Conservation (phyloP, 2,888 invertebrate species). For the Archips crataeganus region DNA sequence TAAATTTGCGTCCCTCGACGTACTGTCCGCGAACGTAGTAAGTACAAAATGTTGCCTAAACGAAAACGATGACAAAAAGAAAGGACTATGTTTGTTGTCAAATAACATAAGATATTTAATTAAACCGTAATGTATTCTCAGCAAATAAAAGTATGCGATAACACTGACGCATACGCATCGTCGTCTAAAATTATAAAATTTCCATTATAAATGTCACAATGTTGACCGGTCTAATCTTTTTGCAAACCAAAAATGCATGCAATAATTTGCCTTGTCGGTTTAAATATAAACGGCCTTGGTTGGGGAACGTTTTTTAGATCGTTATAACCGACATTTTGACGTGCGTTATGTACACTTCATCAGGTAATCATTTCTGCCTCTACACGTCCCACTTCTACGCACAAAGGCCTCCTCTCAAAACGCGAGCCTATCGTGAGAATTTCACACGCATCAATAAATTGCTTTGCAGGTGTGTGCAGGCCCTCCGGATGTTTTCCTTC, state of each 20-base stretch:
- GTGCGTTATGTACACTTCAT: no score
- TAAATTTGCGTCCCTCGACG: no score
- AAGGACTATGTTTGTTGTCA: slow-evolving; percentile 3
- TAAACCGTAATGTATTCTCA: not conserved
- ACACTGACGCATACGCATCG: not conserved
- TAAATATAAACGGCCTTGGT: not conserved
- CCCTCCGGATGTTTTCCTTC: no score
- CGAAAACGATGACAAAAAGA: not conserved
- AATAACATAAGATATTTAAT: not conserved
- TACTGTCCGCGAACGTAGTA: no score
- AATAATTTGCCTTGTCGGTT: not conserved
- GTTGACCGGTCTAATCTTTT: not conserved
- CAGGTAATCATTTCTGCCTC: no score
- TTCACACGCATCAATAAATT: no score
- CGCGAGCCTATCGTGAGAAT: no score
- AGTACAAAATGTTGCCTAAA: not conserved
- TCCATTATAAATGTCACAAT: slow-evolving; percentile 4
- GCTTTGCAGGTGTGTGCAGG: no score
- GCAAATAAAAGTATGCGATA: not conserved
- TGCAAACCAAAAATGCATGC: not conserved
- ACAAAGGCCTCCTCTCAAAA: no score
- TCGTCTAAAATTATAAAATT: not conserved
- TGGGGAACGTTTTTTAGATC: no score
- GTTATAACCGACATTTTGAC: no score
- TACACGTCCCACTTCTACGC: no score